Conservation (phyloP, 1,140 invertebrate species). For the Nasonia giraulti region DNA sequence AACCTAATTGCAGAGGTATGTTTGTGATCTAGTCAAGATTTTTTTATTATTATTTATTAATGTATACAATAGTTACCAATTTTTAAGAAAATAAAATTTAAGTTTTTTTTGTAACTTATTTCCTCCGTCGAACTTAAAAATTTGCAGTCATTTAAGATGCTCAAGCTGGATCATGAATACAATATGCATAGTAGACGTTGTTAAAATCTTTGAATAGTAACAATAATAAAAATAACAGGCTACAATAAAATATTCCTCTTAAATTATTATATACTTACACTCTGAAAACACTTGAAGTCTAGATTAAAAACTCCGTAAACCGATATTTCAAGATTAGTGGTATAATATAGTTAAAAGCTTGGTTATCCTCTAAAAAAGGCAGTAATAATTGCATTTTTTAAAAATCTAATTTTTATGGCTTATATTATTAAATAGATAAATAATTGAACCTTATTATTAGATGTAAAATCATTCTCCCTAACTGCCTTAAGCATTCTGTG, state of each 20-base stretch:
- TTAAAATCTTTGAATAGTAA: slow-evolving; percentile 8
- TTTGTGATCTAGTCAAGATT: no score
- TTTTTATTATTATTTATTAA: no score
- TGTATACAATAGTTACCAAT: no score
- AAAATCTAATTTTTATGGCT: not conserved
- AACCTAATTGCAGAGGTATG: no score
- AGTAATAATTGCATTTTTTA: not conserved
- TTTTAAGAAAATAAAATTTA: no score
- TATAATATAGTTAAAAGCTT: not conserved
- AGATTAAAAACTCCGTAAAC: slow-evolving; percentile 16
- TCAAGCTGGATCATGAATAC: slow-evolving; percentile 27
- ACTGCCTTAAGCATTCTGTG: not conserved
- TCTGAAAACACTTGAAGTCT: slow-evolving; percentile 15
- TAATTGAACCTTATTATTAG: not conserved
- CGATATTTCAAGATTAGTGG: not conserved
- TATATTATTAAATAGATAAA: not conserved
- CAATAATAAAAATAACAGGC: not conserved
- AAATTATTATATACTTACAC: not conserved
- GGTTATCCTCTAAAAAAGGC: not conserved
- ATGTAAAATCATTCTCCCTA: not conserved
- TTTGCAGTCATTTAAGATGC: not conserved
- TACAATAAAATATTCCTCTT: no score
- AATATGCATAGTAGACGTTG: not conserved
- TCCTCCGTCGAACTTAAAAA: not conserved
- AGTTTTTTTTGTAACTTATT: not conserved